A percentile compares a stretch with the other conserved stretches of the same genome.
Conservation (phyloP, 2,888 invertebrate genomes). For the Tubulanus polymorphus region DNA sequence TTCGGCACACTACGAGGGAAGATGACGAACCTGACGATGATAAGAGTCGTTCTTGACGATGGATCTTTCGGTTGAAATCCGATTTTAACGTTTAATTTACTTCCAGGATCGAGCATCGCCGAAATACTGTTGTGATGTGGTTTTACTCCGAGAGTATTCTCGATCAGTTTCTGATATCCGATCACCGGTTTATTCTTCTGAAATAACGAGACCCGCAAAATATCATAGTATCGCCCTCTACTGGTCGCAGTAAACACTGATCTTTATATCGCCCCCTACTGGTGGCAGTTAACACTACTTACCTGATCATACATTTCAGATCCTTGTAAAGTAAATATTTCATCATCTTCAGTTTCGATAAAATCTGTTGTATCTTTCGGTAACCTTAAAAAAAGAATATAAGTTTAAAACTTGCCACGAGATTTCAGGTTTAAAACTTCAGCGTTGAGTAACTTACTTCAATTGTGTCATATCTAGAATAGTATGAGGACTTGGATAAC, state of each 20-base stretch:
- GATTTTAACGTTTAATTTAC: constrained; percentile 52
- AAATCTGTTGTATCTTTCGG: constrained; percentile 35
- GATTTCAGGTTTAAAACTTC: no score
- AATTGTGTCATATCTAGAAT: constrained; percentile 51
- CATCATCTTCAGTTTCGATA: constrained; percentile 54
- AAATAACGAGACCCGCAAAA: no score
- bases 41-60: constrained; percentile 52
- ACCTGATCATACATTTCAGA: constrained; percentile 47
- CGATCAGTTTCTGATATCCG: constrained; percentile 50
- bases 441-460: constrained; percentile 27
- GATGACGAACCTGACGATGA: constrained; percentile 53
- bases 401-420: neutral
- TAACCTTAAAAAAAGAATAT: constrained; percentile 26
- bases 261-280: no score
- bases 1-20: neutral
- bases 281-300: constrained; percentile 25
- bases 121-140: constrained; percentile 59
- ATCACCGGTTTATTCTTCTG: constrained; percentile 53
- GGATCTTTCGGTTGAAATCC: constrained; percentile 57
- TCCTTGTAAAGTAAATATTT: constrained; percentile 55
- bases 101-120: constrained; percentile 62
- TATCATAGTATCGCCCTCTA: no score
- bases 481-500: constrained; percentile 65
- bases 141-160: constrained; percentile 50
- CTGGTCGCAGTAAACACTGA: no score